A percentile compares a stretch with the other conserved stretches of the same genome.
Evolutionary conservation across 2,888 invertebrate genomes (phyloP).

Genomic region (Atrina japonica): DNA sequence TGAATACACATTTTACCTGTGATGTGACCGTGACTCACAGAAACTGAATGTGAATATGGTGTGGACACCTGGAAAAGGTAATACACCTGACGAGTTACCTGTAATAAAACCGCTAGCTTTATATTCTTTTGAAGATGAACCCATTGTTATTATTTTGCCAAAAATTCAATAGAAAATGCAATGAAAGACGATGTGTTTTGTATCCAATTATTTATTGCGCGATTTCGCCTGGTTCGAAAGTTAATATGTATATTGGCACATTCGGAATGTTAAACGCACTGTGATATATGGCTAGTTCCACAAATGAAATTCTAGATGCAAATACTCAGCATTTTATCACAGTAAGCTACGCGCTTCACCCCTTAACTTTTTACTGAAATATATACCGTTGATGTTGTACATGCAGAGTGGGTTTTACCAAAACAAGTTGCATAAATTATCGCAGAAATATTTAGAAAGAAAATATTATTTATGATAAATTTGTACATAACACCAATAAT

Average conservation of each 20-base stretch:
- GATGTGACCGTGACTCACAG: too few relatives aligned
- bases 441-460: too few relatives aligned
- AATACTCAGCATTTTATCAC: conserved; percentile 9
- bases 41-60: too few relatives aligned
- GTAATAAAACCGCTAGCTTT: too few relatives aligned
- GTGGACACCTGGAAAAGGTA: too few relatives aligned
- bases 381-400: conserved; percentile 17
- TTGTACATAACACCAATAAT: too few relatives aligned
- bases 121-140: neutral
- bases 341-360: conserved; percentile 2
- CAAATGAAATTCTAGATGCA: conserved; percentile 16
- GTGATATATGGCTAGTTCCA: conserved; percentile 10
- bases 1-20: too few relatives aligned
- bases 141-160: conserved; percentile 8
- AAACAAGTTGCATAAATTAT: too few relatives aligned
- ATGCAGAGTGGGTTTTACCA: too few relatives aligned
- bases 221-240: neutral
- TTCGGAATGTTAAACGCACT: conserved; percentile 18
- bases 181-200: conserved; percentile 11
- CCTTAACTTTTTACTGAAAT: conserved; percentile 8
- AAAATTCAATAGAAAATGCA: conserved; percentile 16
- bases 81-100: too few relatives aligned
- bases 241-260: conserved; percentile 8
- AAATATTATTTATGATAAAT: too few relatives aligned
- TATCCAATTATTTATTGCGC: conserved; percentile 23